These are phyloP conservation scores for Aplodontia rufa DNA, from an alignment of 2,113 vertebrate species.

Conservation along the genomic window DNA sequence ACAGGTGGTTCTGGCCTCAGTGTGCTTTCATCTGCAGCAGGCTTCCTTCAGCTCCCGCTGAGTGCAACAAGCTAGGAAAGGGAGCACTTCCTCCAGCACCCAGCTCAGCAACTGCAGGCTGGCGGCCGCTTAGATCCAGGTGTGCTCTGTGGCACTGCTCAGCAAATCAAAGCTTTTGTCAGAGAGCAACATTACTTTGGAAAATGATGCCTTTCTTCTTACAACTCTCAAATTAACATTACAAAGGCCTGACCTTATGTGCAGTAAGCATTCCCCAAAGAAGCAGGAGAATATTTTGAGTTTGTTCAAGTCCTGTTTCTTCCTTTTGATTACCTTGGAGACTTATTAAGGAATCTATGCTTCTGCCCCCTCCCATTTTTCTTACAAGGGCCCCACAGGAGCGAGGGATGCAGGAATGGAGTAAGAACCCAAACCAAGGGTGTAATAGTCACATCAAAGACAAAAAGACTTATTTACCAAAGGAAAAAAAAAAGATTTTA, in stretches of 20 bases:
- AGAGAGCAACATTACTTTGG: constrained; percentile 83
- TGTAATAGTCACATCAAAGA: constrained; percentile 86
- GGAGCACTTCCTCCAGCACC: background rate
- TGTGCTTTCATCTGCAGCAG: background rate
- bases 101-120: background rate
- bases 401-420: constrained; percentile 62
- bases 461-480: constrained; percentile 82
- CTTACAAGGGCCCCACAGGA: constrained; percentile 73
- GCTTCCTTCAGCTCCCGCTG: background rate
- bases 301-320: constrained; percentile 88
- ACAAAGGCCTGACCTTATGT: constrained; percentile 88
- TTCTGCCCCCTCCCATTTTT: constrained; percentile 47
- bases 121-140: background rate
- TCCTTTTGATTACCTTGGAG: constrained; percentile 86
- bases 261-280: constrained; percentile 88
- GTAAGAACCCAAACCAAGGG: constrained; percentile 79
- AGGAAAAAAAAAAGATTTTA: constrained; percentile 69
- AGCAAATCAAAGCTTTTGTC: constrained; percentile 84
- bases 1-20: background rate
- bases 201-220: constrained; percentile 89
- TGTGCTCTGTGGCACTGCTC: constrained; percentile 74
- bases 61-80: background rate
- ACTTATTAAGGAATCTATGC: constrained; percentile 88
- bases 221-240: constrained; percentile 90
- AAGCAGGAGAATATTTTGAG: constrained; percentile 85